Evolutionary conservation across 2,888 invertebrate species (phyloP).

Genomic region (Agrochola macilenta): DNA sequence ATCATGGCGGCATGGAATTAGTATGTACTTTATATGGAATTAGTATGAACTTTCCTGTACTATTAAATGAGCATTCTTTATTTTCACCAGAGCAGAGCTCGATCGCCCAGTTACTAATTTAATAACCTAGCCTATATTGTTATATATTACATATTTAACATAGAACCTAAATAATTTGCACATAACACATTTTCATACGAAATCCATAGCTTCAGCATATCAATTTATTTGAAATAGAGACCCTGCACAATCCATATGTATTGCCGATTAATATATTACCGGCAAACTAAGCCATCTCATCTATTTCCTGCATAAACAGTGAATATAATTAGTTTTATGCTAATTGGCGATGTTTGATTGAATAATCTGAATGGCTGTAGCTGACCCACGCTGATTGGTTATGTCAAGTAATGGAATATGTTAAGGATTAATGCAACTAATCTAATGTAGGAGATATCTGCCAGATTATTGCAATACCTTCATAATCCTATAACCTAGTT

Average conservation of each 20-base stretch:
- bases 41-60: no score
- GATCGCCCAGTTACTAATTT: no score
- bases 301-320: constrained; percentile 50
- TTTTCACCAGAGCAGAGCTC: no score
- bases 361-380: constrained; percentile 38
- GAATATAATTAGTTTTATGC: constrained; percentile 59
- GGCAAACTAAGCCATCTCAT: constrained; percentile 35
- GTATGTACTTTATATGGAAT: no score
- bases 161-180: neutral
- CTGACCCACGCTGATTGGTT: constrained; percentile 42
- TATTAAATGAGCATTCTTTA: no score
- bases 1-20: no score
- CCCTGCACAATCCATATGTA: constrained; percentile 9
- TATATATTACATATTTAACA: neutral
- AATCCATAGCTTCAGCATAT: neutral
- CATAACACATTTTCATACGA: neutral
- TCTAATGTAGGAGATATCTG: constrained; percentile 9
- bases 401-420: constrained; percentile 48
- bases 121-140: neutral
- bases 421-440: constrained; percentile 25
- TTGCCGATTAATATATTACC: constrained; percentile 38
- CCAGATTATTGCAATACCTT: constrained; percentile 4
- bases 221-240: constrained; percentile 29
- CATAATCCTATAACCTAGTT: neutral
- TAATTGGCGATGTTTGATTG: constrained; percentile 55